Base-by-base conservation (phyloP, 1,140 invertebrate genomes). In the Lepidotrigona ventralis region DNA sequence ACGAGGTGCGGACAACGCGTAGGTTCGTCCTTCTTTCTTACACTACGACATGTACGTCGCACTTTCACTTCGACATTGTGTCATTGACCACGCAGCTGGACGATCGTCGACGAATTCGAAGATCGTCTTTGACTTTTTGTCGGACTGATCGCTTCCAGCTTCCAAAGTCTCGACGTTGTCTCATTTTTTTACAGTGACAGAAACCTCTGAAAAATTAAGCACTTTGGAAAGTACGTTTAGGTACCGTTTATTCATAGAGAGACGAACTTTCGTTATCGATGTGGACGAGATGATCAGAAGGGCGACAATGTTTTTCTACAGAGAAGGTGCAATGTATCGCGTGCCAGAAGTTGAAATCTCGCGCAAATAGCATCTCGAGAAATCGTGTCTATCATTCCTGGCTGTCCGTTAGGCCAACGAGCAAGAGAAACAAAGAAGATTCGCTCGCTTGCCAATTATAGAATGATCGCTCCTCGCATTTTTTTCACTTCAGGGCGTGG, bases 51-150 rank as follows among this genome's bases (percentile, higher is more conserved):
- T 33, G 58, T 69, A 88, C 79, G 66, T 89, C 85, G 87, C 87
- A 89, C 88, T 89, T 89, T 89, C 88, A 89, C 88, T 89, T 74
- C 73, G 71, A 66, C 83, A 85, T 71, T 79, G 88, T 86, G 88
- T 89, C 85, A 89, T 84, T 89, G 88, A 89, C 88, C 88, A 89
- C 75, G 21, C 74, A 63, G 6, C 79, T 72, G 64, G 66, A 81
- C 74, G 83, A 86, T 79, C 56, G 19, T 53, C 68, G 64, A 80
- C 76, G 60, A 86, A 81, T 60, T 76, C 85, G 46, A 73, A 63
- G 33, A 33, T 64, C 58, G 12, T 21, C 29, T 39, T 58, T 21
- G 54, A 26, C 23, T 75, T 75, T 17, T 75, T 17, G 12, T 15
- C 29, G 21, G 60, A 39, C 11, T 12, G 54, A 0, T n/a, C 26